Evolutionary conservation across 2,797 vertebrate genomes (phyloP).

Genomic region (Brotula barbata): DNA sequence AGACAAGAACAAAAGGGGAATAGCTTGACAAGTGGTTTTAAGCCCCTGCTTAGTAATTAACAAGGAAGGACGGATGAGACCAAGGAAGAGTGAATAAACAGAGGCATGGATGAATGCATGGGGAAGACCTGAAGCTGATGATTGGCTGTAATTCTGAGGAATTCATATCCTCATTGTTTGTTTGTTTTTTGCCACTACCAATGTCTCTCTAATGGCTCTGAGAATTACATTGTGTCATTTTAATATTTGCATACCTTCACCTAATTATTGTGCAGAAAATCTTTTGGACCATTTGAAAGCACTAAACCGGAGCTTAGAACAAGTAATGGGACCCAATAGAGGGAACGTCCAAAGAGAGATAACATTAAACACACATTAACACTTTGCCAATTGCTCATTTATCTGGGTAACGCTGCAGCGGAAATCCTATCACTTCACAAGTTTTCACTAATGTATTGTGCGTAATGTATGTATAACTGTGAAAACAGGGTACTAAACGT

Average conservation of each 20-base stretch:
- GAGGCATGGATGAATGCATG: slow-evolving; percentile 20
- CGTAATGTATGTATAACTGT: too few relatives aligned
- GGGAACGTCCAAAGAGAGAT: background rate
- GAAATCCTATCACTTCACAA: slow-evolving; percentile 28
- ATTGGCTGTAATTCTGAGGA: slow-evolving; percentile 34
- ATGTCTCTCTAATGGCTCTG: slow-evolving; percentile 17
- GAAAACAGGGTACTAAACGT: slow-evolving; percentile 24
- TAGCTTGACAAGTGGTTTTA: slow-evolving; percentile 60
- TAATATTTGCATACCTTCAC: slow-evolving; percentile 8
- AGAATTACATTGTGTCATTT: slow-evolving; percentile 31
- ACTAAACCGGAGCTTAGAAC: background rate
- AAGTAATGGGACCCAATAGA: background rate
- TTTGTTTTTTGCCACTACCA: slow-evolving; percentile 26
- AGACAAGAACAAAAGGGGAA: slow-evolving; percentile 64
- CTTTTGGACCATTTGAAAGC: slow-evolving; percentile 8
- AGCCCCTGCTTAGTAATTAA: slow-evolving; percentile 62
- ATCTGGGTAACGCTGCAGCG: slow-evolving; percentile 13
- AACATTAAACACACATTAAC: slow-evolving; percentile 12
- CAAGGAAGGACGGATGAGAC: slow-evolving; percentile 53
- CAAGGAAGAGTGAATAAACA: slow-evolving; percentile 47
- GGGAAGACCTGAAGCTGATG: slow-evolving; percentile 36
- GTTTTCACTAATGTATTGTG: slow-evolving; percentile 15
- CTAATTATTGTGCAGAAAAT: slow-evolving; percentile 22
- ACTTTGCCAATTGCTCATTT: slow-evolving; percentile 11
- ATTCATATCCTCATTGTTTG: slow-evolving; percentile 18